phyloP scores from a whole-genome alignment of 2,797 vertebrate species.

The Peromyscus nudipes region DNA sequence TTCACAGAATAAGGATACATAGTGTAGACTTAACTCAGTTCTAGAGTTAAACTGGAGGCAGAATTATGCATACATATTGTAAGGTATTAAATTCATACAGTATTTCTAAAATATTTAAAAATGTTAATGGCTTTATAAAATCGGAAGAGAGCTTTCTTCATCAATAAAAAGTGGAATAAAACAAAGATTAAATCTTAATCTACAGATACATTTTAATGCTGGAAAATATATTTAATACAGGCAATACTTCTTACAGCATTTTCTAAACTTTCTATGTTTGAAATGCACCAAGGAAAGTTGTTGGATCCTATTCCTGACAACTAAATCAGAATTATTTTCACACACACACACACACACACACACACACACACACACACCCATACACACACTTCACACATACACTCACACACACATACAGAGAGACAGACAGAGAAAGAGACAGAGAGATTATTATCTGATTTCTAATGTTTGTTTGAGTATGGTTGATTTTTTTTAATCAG shows the following conservation, averaged over 20 bases:
- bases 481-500: neutral
- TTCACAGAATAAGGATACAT: slow-evolving; percentile 45
- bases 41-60: slow-evolving; percentile 62
- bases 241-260: neutral
- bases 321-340: neutral
- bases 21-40: slow-evolving; percentile 26
- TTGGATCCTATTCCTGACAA: neutral
- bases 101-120: slow-evolving; percentile 57
- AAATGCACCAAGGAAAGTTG: neutral
- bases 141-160: neutral
- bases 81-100: slow-evolving; percentile 57
- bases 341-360: neutral
- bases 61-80: slow-evolving; percentile 23
- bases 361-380: neutral
- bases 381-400: neutral
- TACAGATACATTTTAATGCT: neutral
- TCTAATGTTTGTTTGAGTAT: neutral
- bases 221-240: slow-evolving; percentile 18
- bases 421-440: neutral
- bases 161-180: slow-evolving; percentile 20
- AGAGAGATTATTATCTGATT: neutral
- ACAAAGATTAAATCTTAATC: slow-evolving; percentile 2
- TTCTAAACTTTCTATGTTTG: neutral
- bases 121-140: slow-evolving; percentile 19
- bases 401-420: no score